These are phyloP conservation scores for Amblyopsis rosae DNA, from an alignment of 2,113 vertebrate species.

Conservation along the genomic window DNA sequence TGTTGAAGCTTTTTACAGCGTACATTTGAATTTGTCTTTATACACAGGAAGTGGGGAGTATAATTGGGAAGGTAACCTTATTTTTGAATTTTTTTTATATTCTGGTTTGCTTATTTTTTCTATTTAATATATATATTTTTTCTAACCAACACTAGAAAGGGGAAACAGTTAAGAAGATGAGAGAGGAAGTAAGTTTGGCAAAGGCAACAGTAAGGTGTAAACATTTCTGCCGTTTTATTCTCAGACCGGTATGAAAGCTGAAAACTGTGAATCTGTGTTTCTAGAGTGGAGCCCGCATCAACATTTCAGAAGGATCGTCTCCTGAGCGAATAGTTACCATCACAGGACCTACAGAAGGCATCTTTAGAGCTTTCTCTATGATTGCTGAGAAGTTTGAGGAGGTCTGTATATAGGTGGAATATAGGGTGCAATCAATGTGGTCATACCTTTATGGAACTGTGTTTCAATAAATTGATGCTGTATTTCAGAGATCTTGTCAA, in stretches of 20 bases:
- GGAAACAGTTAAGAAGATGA: slow-evolving; percentile 95
- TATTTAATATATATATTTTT: not conserved
- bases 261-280: slow-evolving; percentile 43
- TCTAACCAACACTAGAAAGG: slow-evolving; percentile 81
- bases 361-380: slow-evolving; percentile 94
- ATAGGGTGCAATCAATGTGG: not conserved
- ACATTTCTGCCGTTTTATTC: not conserved
- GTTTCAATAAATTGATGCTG: not conserved
- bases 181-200: slow-evolving; percentile 85
- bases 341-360: slow-evolving; percentile 90
- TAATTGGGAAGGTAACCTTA: slow-evolving; percentile 87
- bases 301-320: slow-evolving; percentile 93
- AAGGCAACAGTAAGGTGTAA: not conserved
- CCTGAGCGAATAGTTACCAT: slow-evolving; percentile 93
- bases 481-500: not conserved
- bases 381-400: slow-evolving; percentile 95
- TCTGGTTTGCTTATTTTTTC: not conserved
- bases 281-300: slow-evolving; percentile 91
- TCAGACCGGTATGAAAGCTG: slow-evolving; percentile 12
- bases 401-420: slow-evolving; percentile 67
- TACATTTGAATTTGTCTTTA: slow-evolving; percentile 52
- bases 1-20: not conserved
- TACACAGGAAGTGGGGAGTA: slow-evolving; percentile 90
- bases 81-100: slow-evolving; percentile 18
- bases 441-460: not conserved